Evolutionary conservation across 2,113 vertebrate genomes (phyloP).

Genomic region (Sinocyclocheilus anshuiensis): DNA sequence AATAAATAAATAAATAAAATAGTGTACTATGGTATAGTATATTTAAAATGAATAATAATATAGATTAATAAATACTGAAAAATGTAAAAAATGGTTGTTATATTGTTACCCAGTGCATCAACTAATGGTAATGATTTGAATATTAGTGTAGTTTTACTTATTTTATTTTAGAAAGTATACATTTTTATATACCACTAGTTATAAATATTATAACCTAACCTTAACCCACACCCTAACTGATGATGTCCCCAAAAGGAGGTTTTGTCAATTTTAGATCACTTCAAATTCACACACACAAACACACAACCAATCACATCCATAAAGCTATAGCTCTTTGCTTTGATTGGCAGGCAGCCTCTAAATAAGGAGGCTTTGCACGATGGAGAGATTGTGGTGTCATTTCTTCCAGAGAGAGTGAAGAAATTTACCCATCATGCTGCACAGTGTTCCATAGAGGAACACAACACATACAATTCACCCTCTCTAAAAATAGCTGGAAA

Average conservation of each 20-base stretch:
- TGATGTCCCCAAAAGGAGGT: neutral
- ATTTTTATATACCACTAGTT: too few relatives aligned
- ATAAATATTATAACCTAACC: too few relatives aligned
- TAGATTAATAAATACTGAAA: too few relatives aligned
- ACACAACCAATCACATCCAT: neutral
- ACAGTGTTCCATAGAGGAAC: constrained; percentile 21
- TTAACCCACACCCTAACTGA: too few relatives aligned
- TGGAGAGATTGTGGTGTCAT: constrained; percentile 28
- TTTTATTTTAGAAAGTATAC: too few relatives aligned
- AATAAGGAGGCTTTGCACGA: constrained; percentile 5
- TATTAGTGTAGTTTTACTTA: too few relatives aligned
- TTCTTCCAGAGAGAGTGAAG: constrained; percentile 24
- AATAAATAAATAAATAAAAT: too few relatives aligned
- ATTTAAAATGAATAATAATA: too few relatives aligned
- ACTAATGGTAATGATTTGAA: too few relatives aligned
- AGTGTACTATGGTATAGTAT: too few relatives aligned
- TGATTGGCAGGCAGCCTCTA: constrained; percentile 16
- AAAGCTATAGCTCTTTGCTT: neutral
- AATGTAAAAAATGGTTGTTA: too few relatives aligned
- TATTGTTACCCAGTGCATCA: too few relatives aligned
- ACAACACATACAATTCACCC: constrained; percentile 21
- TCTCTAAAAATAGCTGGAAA: constrained; percentile 38
- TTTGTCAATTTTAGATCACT: neutral
- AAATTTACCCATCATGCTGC: constrained; percentile 29
- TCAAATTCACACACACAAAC: neutral